These are phyloP conservation scores for Lerista edwardsae DNA, from an alignment of 2,797 vertebrate genomes.

Conservation along the genomic window DNA sequence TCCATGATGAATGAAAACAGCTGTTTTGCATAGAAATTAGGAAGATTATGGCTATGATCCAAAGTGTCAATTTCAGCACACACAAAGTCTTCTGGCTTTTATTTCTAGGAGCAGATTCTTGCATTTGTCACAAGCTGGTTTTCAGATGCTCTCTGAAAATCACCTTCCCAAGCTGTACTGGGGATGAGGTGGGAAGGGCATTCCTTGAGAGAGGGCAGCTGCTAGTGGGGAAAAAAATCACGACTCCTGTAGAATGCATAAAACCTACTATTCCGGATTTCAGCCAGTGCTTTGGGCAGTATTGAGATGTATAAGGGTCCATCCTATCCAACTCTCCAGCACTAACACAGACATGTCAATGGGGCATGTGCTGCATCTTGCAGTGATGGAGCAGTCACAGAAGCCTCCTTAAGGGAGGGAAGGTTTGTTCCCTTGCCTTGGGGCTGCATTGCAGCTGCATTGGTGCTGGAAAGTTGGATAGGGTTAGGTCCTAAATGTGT, in stretches of 20 bases:
- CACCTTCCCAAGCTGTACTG: background rate
- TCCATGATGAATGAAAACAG: constrained; percentile 47
- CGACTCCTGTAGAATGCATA: background rate
- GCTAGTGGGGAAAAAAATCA: background rate
- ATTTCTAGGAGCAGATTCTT: background rate
- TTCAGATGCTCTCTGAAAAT: background rate
- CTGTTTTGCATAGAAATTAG: constrained; percentile 47
- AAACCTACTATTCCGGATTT: background rate
- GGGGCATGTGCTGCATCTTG: too few species aligned
- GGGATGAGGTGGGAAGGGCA: background rate
- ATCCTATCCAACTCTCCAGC: too few species aligned
- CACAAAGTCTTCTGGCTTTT: background rate
- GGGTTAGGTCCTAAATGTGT: too few species aligned
- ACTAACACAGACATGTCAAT: too few species aligned
- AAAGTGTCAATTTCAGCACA: background rate
- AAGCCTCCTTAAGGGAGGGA: too few species aligned
- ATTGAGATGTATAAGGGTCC: constrained; percentile 26
- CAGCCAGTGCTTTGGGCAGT: constrained; percentile 46
- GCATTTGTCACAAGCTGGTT: background rate
- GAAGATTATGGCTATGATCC: constrained; percentile 12
- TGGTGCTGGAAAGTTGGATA: too few species aligned
- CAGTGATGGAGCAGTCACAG: too few species aligned
- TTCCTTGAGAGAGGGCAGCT: background rate
- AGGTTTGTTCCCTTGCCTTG: too few species aligned
- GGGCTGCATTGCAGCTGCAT: too few species aligned